These are phyloP conservation scores for Neolamprologus longior DNA, from an alignment of 2,113 vertebrate genomes.

Conservation along the genomic window DNA sequence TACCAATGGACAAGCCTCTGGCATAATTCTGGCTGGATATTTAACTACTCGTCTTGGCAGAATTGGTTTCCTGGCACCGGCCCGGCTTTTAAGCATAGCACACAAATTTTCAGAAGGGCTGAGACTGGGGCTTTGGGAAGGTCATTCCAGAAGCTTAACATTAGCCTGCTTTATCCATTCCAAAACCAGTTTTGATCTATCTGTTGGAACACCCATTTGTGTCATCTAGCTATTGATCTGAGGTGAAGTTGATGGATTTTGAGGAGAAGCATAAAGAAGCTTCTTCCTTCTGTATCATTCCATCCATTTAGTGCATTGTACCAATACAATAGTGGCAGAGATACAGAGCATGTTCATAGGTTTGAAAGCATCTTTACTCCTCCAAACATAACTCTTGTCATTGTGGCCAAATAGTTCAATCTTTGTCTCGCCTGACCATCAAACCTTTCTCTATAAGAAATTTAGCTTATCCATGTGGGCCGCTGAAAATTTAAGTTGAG, in stretches of 20 bases:
- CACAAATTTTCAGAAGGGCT: neutral
- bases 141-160: neutral
- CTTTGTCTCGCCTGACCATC: neutral
- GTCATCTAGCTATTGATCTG: neutral
- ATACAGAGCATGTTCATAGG: neutral
- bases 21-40: neutral
- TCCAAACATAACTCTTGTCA: neutral
- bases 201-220: neutral
- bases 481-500: neutral
- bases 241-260: neutral
- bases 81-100: neutral
- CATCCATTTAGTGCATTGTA: neutral
- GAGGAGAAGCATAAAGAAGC: neutral
- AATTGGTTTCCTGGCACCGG: neutral
- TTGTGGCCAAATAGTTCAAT: neutral
- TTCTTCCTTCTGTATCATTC: neutral
- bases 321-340: neutral
- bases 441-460: neutral
- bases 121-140: neutral
- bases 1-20: accelerated
- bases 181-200: neutral
- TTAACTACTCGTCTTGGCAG: neutral
- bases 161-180: neutral
- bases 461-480: neutral
- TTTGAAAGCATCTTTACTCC: neutral